Conservation (phyloP, 2,113 vertebrate species). For the Ancistrus triradiatus region DNA sequence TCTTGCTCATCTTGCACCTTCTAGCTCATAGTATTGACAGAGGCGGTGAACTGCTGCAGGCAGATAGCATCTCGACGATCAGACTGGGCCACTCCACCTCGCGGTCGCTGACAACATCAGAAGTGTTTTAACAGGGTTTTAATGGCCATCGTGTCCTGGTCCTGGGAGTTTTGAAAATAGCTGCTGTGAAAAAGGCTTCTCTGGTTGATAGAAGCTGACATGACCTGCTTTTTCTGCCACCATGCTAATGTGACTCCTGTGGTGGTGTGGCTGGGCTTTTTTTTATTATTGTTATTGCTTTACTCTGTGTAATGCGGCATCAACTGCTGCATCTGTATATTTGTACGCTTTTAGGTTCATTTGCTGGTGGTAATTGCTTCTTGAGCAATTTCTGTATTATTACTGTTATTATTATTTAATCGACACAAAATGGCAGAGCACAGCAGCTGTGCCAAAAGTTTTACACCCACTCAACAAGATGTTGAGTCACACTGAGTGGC, state of each 20-base stretch:
- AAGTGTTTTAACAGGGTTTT: slow-evolving; percentile 99
- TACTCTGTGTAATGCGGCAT: too few species aligned
- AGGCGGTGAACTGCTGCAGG: slow-evolving; percentile 75
- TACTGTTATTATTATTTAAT: too few species aligned
- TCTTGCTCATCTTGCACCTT: slow-evolving; percentile 96
- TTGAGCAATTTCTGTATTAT: too few species aligned
- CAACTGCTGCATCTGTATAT: too few species aligned
- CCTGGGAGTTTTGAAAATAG: slow-evolving; percentile 89
- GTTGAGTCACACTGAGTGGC: too few species aligned
- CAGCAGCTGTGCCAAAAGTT: too few species aligned
- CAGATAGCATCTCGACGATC: slow-evolving; percentile 76
- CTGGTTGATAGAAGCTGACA: slow-evolving; percentile 38
- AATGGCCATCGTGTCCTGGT: slow-evolving; percentile 87
- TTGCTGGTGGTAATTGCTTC: too few species aligned
- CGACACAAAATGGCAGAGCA: too few species aligned
- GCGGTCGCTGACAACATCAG: slow-evolving; percentile 90
- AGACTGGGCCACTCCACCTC: slow-evolving; percentile 71
- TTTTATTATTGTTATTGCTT: slow-evolving; percentile 42
- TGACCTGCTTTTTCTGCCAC: slow-evolving; percentile 34
- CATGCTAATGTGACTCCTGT: slow-evolving; percentile 28
- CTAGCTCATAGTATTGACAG: slow-evolving; percentile 96
- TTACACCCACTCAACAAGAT: too few species aligned
- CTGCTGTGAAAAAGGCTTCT: slow-evolving; percentile 56
- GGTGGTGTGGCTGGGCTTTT: slow-evolving; percentile 14
- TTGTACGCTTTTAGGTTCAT: too few species aligned